Evolutionary conservation across 2,113 vertebrate genomes (phyloP).

Genomic region (Dasyurus viverrinus): DNA sequence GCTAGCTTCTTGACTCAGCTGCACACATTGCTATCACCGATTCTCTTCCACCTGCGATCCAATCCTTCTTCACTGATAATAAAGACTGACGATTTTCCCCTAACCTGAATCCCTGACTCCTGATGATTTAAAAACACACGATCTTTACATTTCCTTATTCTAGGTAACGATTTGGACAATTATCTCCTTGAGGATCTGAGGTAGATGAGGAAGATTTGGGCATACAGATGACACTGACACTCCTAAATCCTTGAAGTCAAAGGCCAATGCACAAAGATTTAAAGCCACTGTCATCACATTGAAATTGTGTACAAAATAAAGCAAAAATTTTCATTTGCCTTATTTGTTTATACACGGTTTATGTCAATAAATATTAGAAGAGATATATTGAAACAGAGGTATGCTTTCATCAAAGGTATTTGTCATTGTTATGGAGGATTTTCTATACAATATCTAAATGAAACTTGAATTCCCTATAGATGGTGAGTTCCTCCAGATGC

Average conservation of each 20-base stretch:
- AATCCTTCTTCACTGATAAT: too few species aligned
- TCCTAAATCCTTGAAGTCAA: neutral
- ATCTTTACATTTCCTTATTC: neutral
- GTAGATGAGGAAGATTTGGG: neutral
- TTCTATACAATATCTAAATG: neutral
- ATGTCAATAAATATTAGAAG: neutral
- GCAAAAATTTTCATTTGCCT: neutral
- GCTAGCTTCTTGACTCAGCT: too few species aligned
- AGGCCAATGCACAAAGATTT: neutral
- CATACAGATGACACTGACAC: neutral
- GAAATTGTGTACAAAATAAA: neutral
- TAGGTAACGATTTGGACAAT: neutral
- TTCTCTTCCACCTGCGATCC: too few species aligned
- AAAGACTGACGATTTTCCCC: too few species aligned
- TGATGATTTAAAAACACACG: too few species aligned
- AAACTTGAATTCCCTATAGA: neutral
- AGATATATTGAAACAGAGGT: neutral
- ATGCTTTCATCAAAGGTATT: neutral
- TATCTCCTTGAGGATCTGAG: neutral
- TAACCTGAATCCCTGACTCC: too few species aligned
- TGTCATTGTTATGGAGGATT: neutral
- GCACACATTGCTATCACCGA: too few species aligned
- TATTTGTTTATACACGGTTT: neutral
- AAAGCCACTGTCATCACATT: neutral
- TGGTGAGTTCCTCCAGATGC: neutral